Evolutionary conservation across 2,888 invertebrate genomes (phyloP), one percentile per base, ranked within the genome.

Genomic region (Drosophila seclusa): DNA sequence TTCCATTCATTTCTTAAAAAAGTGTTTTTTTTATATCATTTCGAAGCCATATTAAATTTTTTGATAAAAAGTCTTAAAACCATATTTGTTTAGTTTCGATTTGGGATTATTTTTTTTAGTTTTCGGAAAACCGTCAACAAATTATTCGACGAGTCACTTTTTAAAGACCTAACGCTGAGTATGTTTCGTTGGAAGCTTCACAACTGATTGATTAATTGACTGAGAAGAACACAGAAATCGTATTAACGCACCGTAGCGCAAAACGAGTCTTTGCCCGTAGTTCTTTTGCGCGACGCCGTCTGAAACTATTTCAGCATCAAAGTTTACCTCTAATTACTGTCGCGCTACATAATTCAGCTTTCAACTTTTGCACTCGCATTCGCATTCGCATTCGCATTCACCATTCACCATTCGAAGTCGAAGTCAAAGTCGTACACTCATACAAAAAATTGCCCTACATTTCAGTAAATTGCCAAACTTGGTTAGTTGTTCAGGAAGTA

Each of bases 281-380:
- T 38, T 24, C 21, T 49, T 58, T 36, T 50, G 45, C 62, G 48
- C 36, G 48, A 55, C 49, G 36, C 73, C 73, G 75, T 78, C 85
- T 53, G 72, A 88, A 85, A 88, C 90, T 86, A 90, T 90, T 88
- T 70, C 66, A 62, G 73, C 66, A 68, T 73, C 87, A 86, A 87
- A 86, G 81, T 86, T 90, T 75, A 70, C 73, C 83, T 88, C 80
- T 86, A 86, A 86, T 85, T 85, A 88, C 80, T 83, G 90, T 80
- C 83, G 71, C 87, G 85, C 89, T 78, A 88, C 89, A 90, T 86
- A 88, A 90, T 78, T 86, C 78, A 86, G 68, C 57, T 45, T 24
- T 45, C 59, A 76, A 86, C 80, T 83, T 86, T 85, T 69, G 61
- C 80, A 64, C 21, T 61, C 24, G 50, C 48, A 58, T 21, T 34